Evolutionary conservation across 2,888 invertebrate species (phyloP).

Genomic region (Agonopterix subpropinquella): DNA sequence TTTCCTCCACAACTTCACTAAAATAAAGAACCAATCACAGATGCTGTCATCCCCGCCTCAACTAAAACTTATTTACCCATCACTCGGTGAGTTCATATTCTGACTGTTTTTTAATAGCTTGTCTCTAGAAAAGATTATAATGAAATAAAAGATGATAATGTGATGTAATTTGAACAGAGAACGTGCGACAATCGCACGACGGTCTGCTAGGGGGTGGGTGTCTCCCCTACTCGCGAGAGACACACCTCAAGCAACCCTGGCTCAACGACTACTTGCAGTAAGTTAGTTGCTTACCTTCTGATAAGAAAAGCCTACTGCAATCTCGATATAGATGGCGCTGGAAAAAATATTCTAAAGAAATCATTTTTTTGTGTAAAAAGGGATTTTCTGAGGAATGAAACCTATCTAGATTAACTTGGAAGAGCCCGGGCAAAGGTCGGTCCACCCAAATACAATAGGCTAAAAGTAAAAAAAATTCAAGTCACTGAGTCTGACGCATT

Average conservation of each 20-base stretch:
- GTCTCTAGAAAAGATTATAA: too few species aligned
- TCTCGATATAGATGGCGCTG: too few species aligned
- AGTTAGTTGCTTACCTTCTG: conserved; percentile 44
- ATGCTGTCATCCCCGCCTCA: conserved; percentile 52
- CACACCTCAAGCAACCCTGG: conserved; percentile 91
- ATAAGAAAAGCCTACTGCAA: too few species aligned
- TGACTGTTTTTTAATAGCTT: background rate
- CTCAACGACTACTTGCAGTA: conserved; percentile 85
- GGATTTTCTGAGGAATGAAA: too few species aligned
- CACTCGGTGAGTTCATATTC: conserved; percentile 39
- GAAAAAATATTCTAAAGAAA: too few species aligned
- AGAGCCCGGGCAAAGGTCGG: too few species aligned
- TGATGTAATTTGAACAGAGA: conserved; percentile 53
- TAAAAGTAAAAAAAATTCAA: too few species aligned
- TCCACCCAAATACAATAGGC: too few species aligned
- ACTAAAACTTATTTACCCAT: conserved; percentile 61
- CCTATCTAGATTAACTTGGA: too few species aligned
- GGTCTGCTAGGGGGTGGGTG: conserved; percentile 91
- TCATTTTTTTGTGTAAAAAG: too few species aligned
- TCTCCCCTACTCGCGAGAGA: conserved; percentile 87
- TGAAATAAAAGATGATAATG: too few species aligned
- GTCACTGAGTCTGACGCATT: too few species aligned
- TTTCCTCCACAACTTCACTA: conserved; percentile 75
- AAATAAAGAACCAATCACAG: conserved; percentile 49
- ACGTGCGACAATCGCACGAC: conserved; percentile 90